Conservation (phyloP, 1,140 invertebrate species). For the Cecropterus lyciades region DNA sequence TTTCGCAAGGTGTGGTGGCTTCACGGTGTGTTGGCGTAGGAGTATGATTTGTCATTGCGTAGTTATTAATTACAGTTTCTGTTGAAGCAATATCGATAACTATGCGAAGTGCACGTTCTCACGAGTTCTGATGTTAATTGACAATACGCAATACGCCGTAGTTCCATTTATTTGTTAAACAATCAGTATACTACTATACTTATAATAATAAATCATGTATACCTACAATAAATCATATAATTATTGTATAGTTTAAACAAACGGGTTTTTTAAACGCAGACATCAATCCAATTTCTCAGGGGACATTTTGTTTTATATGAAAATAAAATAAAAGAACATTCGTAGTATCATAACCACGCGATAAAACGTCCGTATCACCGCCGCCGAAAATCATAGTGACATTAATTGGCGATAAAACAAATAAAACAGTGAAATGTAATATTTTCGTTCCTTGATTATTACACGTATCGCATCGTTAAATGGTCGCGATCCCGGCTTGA, state of each 20-base stretch:
- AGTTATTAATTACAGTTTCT: slow-evolving; percentile 37
- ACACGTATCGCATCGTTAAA: slow-evolving; percentile 45
- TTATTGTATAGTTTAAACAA: background rate
- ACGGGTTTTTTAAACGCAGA: background rate
- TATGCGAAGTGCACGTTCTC: slow-evolving; percentile 34
- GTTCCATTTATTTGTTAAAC: slow-evolving; percentile 11
- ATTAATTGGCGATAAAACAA: slow-evolving; percentile 38
- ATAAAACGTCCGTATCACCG: slow-evolving; percentile 21
- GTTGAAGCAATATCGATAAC: slow-evolving; percentile 38
- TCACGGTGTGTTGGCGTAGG: slow-evolving; percentile 14
- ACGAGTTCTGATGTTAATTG: slow-evolving; percentile 26
- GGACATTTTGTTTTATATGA: background rate
- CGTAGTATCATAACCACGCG: slow-evolving; percentile 5
- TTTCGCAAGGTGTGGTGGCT: slow-evolving; percentile 18
- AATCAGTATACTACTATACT: background rate
- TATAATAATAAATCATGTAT: background rate
- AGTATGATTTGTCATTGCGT: slow-evolving; percentile 33
- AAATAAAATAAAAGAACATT: slow-evolving; percentile 1
- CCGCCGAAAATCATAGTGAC: slow-evolving; percentile 19
- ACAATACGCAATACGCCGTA: slow-evolving; percentile 7
- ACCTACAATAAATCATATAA: background rate
- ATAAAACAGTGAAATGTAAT: slow-evolving; percentile 29
- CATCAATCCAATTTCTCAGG: background rate
- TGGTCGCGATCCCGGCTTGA: slow-evolving; percentile 50
- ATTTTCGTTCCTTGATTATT: slow-evolving; percentile 40